Evolutionary conservation across 1,140 invertebrate species (phyloP), one percentile per base, ranked within the genome.

Genomic region (Euwallacea similis): DNA sequence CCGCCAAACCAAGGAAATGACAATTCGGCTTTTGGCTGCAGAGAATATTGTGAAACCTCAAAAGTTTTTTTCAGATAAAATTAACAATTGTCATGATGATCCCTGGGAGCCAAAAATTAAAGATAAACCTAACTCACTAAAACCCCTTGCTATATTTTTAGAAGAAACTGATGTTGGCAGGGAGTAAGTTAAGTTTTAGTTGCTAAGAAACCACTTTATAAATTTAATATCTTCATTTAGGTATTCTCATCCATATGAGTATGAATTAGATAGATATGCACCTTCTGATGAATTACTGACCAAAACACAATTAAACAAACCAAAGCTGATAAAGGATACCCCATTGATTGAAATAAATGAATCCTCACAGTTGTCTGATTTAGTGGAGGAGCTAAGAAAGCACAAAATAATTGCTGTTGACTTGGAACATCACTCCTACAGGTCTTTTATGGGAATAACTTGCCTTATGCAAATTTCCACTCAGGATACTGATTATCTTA

Each of bases 401-500:
- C 86, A 88, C 46, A 82, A 84, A 11, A 91, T 93, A 79, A 88
- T 98, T 74, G 92, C 93, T 42, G 86, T 97, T 13, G 96, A 98
- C 87, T 83, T 97, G 53, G 95, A 96, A 85, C 91, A 94, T 83
- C 94, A 96, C 82, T 90, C 89, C 0, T 96, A 94, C 77, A 83
- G 94, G 70, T 87, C 88, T 6, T 96, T 90, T 78, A 89, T 81
- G 85, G 97, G 90, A 9, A 92, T 92, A 50, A 97, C 95, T 0
- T 98, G 97, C 81, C 83, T 98, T 0, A 90, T 98, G 82, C 98
- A 99, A 84, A 95, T 99, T 76, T 97, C 96, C 0, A 97, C 96
- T 0, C 76, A 85, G 44, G 84, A 87, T 21, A 88, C 88, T 13
- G 98, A 99, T 84, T 99, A 93, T 80, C 85, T 99, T 7, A 86